Evolutionary conservation across 2,888 invertebrate genomes (phyloP).

Genomic region (Drosophila diplacantha): DNA sequence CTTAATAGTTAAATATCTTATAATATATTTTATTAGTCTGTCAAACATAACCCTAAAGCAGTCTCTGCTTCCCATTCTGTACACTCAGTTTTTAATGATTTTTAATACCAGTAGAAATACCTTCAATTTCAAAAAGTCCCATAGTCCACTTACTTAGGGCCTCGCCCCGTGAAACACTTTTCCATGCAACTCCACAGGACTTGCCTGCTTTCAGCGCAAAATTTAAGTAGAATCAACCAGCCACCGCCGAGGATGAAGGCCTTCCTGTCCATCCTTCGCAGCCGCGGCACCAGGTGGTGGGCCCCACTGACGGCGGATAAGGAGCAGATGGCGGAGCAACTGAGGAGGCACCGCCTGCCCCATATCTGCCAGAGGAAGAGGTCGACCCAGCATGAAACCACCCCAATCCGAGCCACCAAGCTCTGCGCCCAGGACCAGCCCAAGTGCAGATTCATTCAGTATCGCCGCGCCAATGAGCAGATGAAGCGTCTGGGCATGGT

Average conservation of each 20-base stretch:
- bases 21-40: not conserved
- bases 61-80: not conserved
- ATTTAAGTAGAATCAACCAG: not conserved
- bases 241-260: not conserved
- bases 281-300: conserved; percentile 2
- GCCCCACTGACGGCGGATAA: not conserved
- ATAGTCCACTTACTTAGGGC: not conserved
- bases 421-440: not conserved
- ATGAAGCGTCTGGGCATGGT: conserved; percentile 83
- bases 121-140: not conserved
- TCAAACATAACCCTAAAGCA: too few species aligned
- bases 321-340: not conserved
- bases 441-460: conserved; percentile 83
- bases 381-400: conserved; percentile 27
- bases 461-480: conserved; percentile 80
- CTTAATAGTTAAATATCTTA: not conserved
- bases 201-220: not conserved
- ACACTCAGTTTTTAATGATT: not conserved
- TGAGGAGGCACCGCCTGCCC: not conserved
- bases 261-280: conserved; percentile 3
- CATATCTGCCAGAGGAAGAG: not conserved
- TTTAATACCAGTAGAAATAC: not conserved
- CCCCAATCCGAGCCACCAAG: not conserved
- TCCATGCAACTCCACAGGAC: not conserved
- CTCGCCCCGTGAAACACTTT: not conserved